These are phyloP conservation scores for Muntiacus reevesi DNA, from an alignment of 2,113 vertebrate species.

Conservation along the genomic window DNA sequence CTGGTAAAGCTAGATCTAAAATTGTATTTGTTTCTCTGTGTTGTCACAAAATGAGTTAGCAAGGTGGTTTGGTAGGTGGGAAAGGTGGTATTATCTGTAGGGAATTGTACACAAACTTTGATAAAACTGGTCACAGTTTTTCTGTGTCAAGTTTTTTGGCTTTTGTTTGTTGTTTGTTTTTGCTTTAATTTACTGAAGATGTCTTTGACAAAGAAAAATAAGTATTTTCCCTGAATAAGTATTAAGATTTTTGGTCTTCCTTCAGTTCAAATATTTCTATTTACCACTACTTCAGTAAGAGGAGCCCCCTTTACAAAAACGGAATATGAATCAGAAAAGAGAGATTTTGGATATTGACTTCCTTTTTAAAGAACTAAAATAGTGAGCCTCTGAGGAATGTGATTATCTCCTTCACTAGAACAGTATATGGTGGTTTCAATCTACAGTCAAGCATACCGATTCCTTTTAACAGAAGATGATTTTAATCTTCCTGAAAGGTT, in stretches of 20 bases:
- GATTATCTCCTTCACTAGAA: neutral
- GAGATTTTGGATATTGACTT: neutral
- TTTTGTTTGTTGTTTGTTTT: neutral
- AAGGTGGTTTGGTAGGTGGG: neutral
- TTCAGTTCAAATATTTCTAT: neutral
- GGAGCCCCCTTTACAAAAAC: neutral
- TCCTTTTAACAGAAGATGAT: neutral
- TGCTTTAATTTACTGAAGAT: neutral
- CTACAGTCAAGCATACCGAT: neutral
- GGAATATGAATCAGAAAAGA: neutral
- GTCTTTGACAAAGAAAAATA: slow-evolving; percentile 8
- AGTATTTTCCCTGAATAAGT: neutral
- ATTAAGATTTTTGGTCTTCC: neutral
- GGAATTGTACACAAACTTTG: neutral
- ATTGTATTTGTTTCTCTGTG: neutral
- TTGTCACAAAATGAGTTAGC: neutral
- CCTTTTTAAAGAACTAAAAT: slow-evolving; percentile 22
- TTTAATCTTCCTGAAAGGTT: neutral
- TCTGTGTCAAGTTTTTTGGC: neutral
- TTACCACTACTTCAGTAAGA: neutral
- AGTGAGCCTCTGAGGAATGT: neutral
- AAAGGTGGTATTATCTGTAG: neutral
- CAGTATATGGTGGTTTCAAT: neutral
- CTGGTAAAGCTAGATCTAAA: neutral
- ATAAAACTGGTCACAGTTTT: neutral